Evolutionary conservation across 2,797 vertebrate species (phyloP), one percentile per base, ranked within the genome.

Genomic region (Alfaro cultratus): DNA sequence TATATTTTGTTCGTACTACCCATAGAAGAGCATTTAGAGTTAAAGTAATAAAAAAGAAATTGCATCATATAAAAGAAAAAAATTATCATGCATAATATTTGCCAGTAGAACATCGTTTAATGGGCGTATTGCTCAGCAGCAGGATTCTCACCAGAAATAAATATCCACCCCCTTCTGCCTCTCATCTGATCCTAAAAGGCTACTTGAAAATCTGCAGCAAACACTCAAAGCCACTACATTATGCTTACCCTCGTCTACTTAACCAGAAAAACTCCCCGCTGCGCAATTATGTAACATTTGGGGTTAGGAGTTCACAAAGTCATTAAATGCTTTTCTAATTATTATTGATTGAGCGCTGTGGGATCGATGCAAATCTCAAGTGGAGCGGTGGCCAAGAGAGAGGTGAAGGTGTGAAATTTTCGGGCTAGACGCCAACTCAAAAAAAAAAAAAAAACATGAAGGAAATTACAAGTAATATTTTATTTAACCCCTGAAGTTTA

Each of bases 271-370:
- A 64, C 49, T 64, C 80, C 80, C 83, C 55, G 15, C 77, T 43
- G 75, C 8, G 60, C 82, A 89, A 90, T 94, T 91, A 89, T 86
- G 87, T 76, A 90, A 92, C 91, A 87, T 86, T 74, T 62, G 77
- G 81, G 93, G 93, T 93, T 82, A 93, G 78, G 74, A 91, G 94
- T 94, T 94, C 93, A 92, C 92, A 91, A 82, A 93, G 89, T 92
- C 91, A 89, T 94, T 94, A 94, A 94, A 94, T 80, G 90, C 83
- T 92, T 93, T 94, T 94, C 87, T 95, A 94, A 95, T 95, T 94
- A 94, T 93, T 95, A 95, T 94, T 91, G 94, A 95, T 94, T 87
- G 85, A 71, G 83, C 49, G 6, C 60, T 18, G 21, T 78, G 77
- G 79, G 82, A 92, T 95, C 91, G 49, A 94, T 94, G 90, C 84